Conservation (phyloP, 2,113 vertebrate genomes). For the Poeciliopsis retropinna region DNA sequence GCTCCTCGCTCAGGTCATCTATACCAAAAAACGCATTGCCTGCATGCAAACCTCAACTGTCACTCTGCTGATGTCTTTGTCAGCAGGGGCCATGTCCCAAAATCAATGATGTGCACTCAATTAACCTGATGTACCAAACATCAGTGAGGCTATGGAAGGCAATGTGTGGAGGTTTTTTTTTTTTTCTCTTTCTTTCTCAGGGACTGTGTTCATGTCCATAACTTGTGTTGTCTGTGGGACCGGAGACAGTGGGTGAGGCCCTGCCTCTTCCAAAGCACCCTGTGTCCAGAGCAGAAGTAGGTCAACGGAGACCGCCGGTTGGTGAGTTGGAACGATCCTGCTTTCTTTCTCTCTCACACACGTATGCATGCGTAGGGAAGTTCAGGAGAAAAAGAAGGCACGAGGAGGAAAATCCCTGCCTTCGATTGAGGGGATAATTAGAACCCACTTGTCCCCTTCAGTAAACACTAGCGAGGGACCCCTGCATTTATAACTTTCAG, state of each 20-base stretch:
- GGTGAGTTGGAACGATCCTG: slow-evolving; percentile 73
- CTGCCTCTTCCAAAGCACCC: slow-evolving; percentile 55
- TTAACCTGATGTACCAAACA: slow-evolving; percentile 63
- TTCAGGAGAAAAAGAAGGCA: slow-evolving; percentile 40
- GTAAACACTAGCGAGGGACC: slow-evolving; percentile 52
- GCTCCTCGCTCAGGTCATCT: slow-evolving; percentile 6
- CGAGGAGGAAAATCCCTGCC: slow-evolving; percentile 58
- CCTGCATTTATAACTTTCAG: too few species aligned
- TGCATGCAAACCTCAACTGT: slow-evolving; percentile 39
- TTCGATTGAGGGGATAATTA: slow-evolving; percentile 67
- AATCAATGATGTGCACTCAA: slow-evolving; percentile 68
- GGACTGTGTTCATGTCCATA: slow-evolving; percentile 34
- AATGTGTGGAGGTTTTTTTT: slow-evolving; percentile 1
- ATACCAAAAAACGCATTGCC: slow-evolving; percentile 38
- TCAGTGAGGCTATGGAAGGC: slow-evolving; percentile 46
- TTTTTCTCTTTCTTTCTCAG: background rate
- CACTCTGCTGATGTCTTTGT: slow-evolving; percentile 49
- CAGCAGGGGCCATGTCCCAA: slow-evolving; percentile 39
- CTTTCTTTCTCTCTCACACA: slow-evolving; percentile 37
- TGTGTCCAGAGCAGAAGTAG: slow-evolving; percentile 73
- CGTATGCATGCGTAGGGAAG: slow-evolving; percentile 41
- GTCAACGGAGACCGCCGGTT: slow-evolving; percentile 73
- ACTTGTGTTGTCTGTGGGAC: slow-evolving; percentile 45
- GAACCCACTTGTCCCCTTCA: slow-evolving; percentile 70
- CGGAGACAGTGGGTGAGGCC: slow-evolving; percentile 58